phyloP scores from a whole-genome alignment of 2,888 invertebrate species.

The Hirtodrosophila histrioides region DNA sequence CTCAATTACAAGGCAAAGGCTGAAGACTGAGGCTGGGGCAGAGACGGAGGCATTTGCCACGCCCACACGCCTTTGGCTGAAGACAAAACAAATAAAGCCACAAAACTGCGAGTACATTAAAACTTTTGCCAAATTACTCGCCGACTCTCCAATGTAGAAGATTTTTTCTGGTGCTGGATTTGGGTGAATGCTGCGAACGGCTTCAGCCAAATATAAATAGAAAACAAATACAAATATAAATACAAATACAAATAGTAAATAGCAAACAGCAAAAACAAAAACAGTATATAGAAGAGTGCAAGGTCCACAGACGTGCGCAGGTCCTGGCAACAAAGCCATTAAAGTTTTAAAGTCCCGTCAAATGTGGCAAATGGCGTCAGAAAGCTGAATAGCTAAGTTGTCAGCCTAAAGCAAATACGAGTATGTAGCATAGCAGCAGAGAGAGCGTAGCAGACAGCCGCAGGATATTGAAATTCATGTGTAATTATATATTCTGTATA shows the following conservation, averaged over 20 bases:
- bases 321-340: conserved; percentile 32
- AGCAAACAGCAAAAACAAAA: conserved; percentile 28
- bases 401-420: conserved; percentile 31
- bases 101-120: conserved; percentile 69
- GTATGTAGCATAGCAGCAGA: conserved; percentile 11
- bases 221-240: conserved; percentile 32
- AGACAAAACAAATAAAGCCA: conserved; percentile 59
- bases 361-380: conserved; percentile 43
- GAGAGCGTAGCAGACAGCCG: conserved; percentile 37
- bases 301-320: conserved; percentile 20
- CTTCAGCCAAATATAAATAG: conserved; percentile 40
- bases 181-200: conserved; percentile 14
- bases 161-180: conserved; percentile 9
- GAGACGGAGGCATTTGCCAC: conserved; percentile 42
- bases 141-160: conserved; percentile 18
- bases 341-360: conserved; percentile 59
- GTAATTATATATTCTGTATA: conserved; percentile 62
- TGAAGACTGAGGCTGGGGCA: neutral
- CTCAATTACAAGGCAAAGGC: conserved; percentile 70
- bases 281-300: conserved; percentile 22
- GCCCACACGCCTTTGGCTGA: conserved; percentile 35
- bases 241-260: conserved; percentile 41
- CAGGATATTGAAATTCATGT: conserved; percentile 78
- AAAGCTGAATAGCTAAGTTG: conserved; percentile 41
- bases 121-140: conserved; percentile 63